Base-by-base conservation (phyloP, 2,797 vertebrate species). In the Megalops cyprinoides region DNA sequence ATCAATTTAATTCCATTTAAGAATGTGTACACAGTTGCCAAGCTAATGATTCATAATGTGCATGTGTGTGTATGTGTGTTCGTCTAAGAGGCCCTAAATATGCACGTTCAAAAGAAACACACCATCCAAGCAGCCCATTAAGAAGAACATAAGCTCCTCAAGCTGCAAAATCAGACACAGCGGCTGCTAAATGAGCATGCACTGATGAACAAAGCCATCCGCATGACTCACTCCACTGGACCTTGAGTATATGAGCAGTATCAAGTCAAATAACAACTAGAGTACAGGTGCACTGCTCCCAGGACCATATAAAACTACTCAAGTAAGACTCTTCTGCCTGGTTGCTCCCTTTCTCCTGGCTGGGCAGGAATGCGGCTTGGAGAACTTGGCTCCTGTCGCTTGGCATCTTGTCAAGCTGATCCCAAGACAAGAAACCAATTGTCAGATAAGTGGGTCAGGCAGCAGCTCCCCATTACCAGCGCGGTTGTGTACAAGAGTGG, bases 361-460 rank as follows among this genome's bases (percentile, higher is more conserved):
- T 86, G 89, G 91, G 89, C 89, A 93, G 93, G 93, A 94, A 93
- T 92, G 92, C 85, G 60, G 93, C 90, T 88, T 88, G 90, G 88
- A 87, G 91, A 93, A 93, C 92, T 94, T 94, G 93, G 93, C 92
- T 94, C 94, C 91, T 92, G 93, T 94, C 93, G 85, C 89, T 92
- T 94, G 94, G 94, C 94, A 95, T 95, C 92, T 94, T 85, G 92
- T 96, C 95, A 95, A 94, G 91, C 91, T 89, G 93, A 93, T 95
- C 92, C 93, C 86, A 87, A 91, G 93, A 95, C 95, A 95, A 96
- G 93, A 95, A 96, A 94, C 88, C 92, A 94, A 95, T 95, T 96
- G 94, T 96, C 92, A 93, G 89, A 94, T 94, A 95, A 95, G 94
- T 95, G 94, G 94, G 94, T 96, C 95, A 95, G 85, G 93, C 94